phyloP scores from a whole-genome alignment of 2,113 vertebrate genomes.

The Alligator mississippiensis region DNA sequence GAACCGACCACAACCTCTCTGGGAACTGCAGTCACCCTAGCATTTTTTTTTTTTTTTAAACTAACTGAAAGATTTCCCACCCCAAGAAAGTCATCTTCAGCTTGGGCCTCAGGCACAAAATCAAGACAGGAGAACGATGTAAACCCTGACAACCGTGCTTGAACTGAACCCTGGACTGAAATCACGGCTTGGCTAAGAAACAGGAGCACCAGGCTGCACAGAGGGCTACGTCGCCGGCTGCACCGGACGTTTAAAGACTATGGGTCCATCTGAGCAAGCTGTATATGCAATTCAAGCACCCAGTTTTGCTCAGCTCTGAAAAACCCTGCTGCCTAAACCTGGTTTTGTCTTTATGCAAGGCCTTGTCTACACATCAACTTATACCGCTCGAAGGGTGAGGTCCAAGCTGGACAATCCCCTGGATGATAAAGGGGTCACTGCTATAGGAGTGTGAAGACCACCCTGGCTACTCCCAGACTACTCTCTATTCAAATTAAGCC shows the following conservation, averaged over 20 bases:
- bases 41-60: background rate
- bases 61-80: background rate
- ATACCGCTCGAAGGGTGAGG: too few species aligned
- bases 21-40: fast-evolving
- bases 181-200: background rate
- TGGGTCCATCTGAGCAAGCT: background rate
- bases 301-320: background rate
- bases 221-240: background rate
- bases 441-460: too few species aligned
- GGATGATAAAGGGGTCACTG: too few species aligned
- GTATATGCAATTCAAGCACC: background rate
- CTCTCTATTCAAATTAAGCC: too few species aligned
- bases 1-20: background rate
- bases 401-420: too few species aligned
- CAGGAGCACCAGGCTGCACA: fast-evolving
- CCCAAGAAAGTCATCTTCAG: background rate
- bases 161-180: background rate
- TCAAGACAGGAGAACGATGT: fast-evolving
- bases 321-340: background rate
- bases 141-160: background rate
- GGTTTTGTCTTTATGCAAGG: background rate
- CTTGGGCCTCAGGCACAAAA: background rate
- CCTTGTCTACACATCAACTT: too few species aligned
- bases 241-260: background rate
- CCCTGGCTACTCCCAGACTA: too few species aligned